Conservation (phyloP, 2,888 invertebrate species). For the Reticulitermes lucifugus region DNA sequence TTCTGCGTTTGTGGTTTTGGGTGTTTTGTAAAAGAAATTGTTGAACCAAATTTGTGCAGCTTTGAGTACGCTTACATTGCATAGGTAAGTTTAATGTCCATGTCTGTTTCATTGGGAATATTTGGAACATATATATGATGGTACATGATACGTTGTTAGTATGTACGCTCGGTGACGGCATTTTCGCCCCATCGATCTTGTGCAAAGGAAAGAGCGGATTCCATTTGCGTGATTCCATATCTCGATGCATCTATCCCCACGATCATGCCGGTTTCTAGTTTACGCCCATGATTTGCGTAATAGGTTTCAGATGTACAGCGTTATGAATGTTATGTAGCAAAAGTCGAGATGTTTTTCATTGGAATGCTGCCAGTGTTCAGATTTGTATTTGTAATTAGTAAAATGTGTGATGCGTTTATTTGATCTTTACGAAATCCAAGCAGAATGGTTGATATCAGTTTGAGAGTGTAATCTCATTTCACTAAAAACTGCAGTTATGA, state of each 20-base stretch:
- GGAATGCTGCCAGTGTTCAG: too few species aligned
- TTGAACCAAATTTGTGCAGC: conserved; percentile 32
- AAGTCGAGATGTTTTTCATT: not conserved
- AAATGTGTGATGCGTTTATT: too few species aligned
- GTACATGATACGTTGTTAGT: not conserved
- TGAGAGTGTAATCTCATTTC: not conserved
- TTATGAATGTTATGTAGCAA: not conserved
- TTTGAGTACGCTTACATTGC: conserved; percentile 25
- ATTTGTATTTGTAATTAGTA: too few species aligned
- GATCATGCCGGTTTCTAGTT: conserved; percentile 49
- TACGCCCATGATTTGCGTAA: conserved; percentile 15
- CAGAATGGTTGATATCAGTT: not conserved
- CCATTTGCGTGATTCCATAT: conserved; percentile 47
- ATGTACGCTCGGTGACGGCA: conserved; percentile 6
- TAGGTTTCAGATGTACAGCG: not conserved
- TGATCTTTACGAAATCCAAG: too few species aligned
- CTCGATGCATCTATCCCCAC: conserved; percentile 21
- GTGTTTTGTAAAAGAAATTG: conserved; percentile 45
- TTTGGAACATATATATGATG: not conserved
- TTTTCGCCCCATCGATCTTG: conserved; percentile 50
- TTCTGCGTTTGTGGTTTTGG: conserved; percentile 50
- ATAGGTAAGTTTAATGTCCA: conserved; percentile 15
- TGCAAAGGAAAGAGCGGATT: conserved; percentile 48
- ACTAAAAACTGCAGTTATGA: too few species aligned
- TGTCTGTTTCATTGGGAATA: not conserved